phyloP scores from a whole-genome alignment of 2,797 vertebrate genomes.

The Smutsia gigantea region DNA sequence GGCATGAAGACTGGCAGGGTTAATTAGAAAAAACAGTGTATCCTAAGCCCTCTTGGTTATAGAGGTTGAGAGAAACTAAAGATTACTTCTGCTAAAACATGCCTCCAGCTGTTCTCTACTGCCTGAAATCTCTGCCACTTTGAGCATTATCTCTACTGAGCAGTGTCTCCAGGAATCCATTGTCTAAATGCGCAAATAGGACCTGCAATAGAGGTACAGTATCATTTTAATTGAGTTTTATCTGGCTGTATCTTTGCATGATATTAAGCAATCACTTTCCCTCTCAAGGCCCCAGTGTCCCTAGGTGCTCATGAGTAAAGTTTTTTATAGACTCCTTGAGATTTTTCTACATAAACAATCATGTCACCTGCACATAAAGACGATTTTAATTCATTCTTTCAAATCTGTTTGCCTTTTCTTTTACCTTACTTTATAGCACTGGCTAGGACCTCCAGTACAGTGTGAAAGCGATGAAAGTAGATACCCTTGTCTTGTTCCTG shows the following conservation, averaged over 20 bases:
- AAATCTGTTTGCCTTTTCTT: not conserved
- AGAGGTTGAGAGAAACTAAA: not conserved
- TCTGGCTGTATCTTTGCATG: not conserved
- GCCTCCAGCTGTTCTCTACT: not conserved
- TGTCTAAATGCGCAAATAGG: not conserved
- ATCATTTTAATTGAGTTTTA: not conserved
- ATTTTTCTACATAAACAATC: not conserved
- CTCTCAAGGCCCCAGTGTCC: not conserved
- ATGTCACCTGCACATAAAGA: not conserved
- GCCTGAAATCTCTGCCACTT: not conserved
- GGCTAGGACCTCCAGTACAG: not conserved
- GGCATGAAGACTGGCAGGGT: not conserved
- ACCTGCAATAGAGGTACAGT: not conserved
- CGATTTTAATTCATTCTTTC: not conserved
- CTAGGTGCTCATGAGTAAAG: not conserved
- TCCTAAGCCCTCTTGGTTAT: not conserved
- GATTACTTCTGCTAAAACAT: not conserved
- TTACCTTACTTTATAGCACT: not conserved
- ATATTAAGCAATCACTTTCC: not conserved
- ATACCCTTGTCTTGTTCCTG: not conserved
- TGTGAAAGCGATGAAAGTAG: not conserved
- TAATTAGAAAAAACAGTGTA: not conserved
- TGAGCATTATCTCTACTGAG: not conserved
- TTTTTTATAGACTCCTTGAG: conserved; percentile 7
- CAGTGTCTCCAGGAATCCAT: not conserved